A percentile compares a stretch with the other conserved stretches of the same genome.
These are phyloP conservation scores for Vimba vimba DNA, from an alignment of 2,113 vertebrate genomes.

Conservation along the genomic window DNA sequence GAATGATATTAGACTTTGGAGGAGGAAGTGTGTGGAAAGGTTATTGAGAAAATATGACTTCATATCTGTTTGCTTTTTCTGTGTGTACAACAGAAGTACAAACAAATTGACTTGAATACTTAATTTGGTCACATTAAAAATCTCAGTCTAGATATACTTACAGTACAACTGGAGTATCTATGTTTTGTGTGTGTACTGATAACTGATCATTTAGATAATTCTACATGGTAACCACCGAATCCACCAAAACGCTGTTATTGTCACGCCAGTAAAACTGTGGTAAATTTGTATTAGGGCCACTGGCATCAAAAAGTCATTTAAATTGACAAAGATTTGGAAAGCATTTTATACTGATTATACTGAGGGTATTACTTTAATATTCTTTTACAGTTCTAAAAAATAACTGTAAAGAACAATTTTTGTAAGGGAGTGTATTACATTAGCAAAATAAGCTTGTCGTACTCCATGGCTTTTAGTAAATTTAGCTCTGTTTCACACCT, in stretches of 20 bases:
- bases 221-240: neutral
- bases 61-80: conserved; percentile 13
- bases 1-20: conserved; percentile 28
- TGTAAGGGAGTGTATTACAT: neutral
- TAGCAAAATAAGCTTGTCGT: conserved; percentile 6
- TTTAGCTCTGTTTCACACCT: conserved; percentile 50
- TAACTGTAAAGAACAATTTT: neutral
- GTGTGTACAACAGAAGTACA: neutral
- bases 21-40: conserved; percentile 31
- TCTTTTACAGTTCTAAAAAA: neutral
- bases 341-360: neutral
- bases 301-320: neutral
- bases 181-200: neutral
- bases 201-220: neutral
- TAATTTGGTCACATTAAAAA: neutral
- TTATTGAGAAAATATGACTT: conserved; percentile 29
- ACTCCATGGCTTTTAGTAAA: conserved; percentile 37
- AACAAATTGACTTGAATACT: neutral
- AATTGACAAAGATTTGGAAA: neutral
- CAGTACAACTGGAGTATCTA: neutral
- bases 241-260: neutral
- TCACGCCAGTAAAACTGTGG: neutral
- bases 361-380: neutral
- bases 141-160: neutral
- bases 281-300: neutral